These are phyloP conservation scores for Isoperla grammatica DNA, from an alignment of 2,888 invertebrate species.

Conservation along the genomic window DNA sequence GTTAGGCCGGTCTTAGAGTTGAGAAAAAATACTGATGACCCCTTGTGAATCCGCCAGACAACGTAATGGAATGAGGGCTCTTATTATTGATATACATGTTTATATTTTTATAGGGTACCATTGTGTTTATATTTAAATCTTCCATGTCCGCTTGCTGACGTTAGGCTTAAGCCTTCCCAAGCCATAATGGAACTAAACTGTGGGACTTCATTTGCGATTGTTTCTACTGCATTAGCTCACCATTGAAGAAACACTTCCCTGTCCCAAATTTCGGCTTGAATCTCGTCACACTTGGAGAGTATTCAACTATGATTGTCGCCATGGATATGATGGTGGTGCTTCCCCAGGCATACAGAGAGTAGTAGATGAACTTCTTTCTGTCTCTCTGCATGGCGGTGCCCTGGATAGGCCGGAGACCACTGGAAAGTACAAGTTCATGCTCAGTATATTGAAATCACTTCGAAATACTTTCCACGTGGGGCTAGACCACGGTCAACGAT, in stretches of 20 bases:
- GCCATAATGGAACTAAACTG: too few species aligned
- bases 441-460: too few species aligned
- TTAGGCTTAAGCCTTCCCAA: too few species aligned
- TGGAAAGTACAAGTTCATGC: slow-evolving; percentile 13
- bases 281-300: slow-evolving; percentile 20
- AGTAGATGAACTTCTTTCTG: slow-evolving; percentile 30
- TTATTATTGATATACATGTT: slow-evolving; percentile 4
- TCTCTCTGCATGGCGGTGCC: slow-evolving; percentile 24
- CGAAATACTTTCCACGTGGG: too few species aligned
- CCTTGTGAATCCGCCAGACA: too few species aligned
- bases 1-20: too few species aligned
- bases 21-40: too few species aligned
- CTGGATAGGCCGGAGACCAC: slow-evolving; percentile 24
- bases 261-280: slow-evolving; percentile 32
- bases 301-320: slow-evolving; percentile 30
- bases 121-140: too few species aligned
- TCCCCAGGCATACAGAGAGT: slow-evolving; percentile 35
- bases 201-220: too few species aligned
- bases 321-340: slow-evolving; percentile 28
- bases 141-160: too few species aligned
- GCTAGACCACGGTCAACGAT: too few species aligned
- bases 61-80: too few species aligned
- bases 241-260: slow-evolving; percentile 33
- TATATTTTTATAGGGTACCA: background rate
- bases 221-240: slow-evolving; percentile 25